Evolutionary conservation across 1,140 invertebrate genomes (phyloP), one percentile per base, ranked within the genome.

Genomic region (Macrotrachela quadricornifera): DNA sequence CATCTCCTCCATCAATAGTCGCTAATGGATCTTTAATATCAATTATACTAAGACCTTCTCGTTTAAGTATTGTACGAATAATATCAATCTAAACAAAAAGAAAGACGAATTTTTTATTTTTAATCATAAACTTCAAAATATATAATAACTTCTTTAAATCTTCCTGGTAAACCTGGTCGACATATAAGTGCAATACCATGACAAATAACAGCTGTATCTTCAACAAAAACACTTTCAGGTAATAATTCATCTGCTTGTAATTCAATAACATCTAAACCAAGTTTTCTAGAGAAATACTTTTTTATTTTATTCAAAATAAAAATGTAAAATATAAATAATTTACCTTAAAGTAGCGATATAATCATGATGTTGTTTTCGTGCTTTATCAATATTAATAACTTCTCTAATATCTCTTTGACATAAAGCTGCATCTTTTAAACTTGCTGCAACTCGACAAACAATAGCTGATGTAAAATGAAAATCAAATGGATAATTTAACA

Each of bases 191-290:
- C 87, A 21, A 83, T 85, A 8, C 87, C 87, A 64, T 92, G 87
- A 59, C 85, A 83, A 49, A 91, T 76, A 11, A 94, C 78, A 1
- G 85, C 85, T 12, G 83, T 77, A 66, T 91, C 86, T 66, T 92
- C 87, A 16, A 91, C 78, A 61, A 86, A 85, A 45, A 81, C 78
- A 61, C 82, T 82, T 56, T 83, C 77, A 10, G 85, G 82, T 41
- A 83, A 76, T n/a, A 71, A 71, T 59, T 86, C 83, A 61, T 87
- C 84, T 8, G 85, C 78, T 18, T 84, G 80, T 59, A 94, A 72
- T 71, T 94, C 88, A 45, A 91, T 79, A 0, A 94, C 85, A 69
- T 94, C 84, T 30, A 94, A 65, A 42, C 83, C 83, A 45, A 91
- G 71, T 62, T 86, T 81, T 6, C 83, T 75, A 13, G 90, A 69